Conservation (phyloP, 2,888 invertebrate genomes). For the Tipula confusa region DNA sequence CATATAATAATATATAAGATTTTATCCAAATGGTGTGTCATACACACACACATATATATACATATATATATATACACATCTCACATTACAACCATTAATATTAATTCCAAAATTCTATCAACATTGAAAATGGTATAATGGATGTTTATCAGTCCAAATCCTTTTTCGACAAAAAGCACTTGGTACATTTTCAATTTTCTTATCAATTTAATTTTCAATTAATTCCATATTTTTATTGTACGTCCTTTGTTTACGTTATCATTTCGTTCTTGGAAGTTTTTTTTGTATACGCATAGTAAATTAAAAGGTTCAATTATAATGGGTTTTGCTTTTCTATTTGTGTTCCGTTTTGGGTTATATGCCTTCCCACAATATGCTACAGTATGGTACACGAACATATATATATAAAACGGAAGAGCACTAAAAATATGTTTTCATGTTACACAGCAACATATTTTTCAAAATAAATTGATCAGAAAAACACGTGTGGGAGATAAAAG, state of each 20-base stretch:
- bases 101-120: neutral
- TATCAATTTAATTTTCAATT: neutral
- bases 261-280: neutral
- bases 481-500: neutral
- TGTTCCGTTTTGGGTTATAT: no score
- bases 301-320: neutral
- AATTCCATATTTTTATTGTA: neutral
- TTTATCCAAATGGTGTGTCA: neutral
- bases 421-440: neutral
- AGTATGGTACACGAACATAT: no score
- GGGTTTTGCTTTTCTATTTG: no score
- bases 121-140: neutral
- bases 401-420: neutral
- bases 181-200: neutral
- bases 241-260: neutral
- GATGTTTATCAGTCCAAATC: neutral
- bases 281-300: neutral
- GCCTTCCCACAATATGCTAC: neutral
- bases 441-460: neutral
- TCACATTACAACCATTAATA: neutral
- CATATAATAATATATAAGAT: neutral
- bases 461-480: neutral
- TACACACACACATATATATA: neutral
- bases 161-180: neutral
- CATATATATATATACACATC: no score